Base-by-base conservation (phyloP, 2,797 vertebrate species). In the Crossoptilon crossoptilon region DNA sequence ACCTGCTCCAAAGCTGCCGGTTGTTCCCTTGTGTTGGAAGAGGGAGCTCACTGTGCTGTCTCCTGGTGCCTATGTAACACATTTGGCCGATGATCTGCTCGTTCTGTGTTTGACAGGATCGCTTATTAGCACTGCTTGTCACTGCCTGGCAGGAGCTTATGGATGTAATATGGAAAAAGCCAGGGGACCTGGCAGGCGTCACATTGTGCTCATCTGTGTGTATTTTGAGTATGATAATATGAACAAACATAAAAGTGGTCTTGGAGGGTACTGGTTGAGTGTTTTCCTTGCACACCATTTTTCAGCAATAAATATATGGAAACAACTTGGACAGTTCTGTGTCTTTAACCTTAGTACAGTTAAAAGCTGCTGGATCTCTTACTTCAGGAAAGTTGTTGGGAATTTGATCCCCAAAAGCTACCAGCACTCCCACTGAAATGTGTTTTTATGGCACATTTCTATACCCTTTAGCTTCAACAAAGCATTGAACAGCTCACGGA, bases 391-490 rank as follows among this genome's bases (percentile, higher is more conserved):
- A 68, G n/a, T 43, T 81, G 21, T 53, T 84, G n/a, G 53, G 12
- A 94, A 44, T 18, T 71, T 7, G 35, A 29, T 44, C 26, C 16
- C 43, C 79, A 43, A 73, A 14, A 11, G 7, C 76, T 81, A 44
- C 26, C 43, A 43, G 37, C 7, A 14, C 11, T 51, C 18, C 5
- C 0, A 0, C 5, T 62, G 29, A 79, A 64, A 49, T 3, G 8
- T 27, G 14, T 59, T 90, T 89, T 89, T 84, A 15, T 29, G 26
- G n/a, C 2, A 3, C 3, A 1, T 75, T 93, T 92, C 24, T 73
- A 77, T 64, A 62, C 22, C 48, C 56, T 86, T 83, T 85, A 91
- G 49, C n/a, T 83, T 23, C 53, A 72, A 5, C 46, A 91, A 74
- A 82, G 53, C 79, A 27, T 3, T 44, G 68, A 55, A 6, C 33